phyloP scores from a whole-genome alignment of 2,797 vertebrate species.

The Neopelma chrysocephalum region DNA sequence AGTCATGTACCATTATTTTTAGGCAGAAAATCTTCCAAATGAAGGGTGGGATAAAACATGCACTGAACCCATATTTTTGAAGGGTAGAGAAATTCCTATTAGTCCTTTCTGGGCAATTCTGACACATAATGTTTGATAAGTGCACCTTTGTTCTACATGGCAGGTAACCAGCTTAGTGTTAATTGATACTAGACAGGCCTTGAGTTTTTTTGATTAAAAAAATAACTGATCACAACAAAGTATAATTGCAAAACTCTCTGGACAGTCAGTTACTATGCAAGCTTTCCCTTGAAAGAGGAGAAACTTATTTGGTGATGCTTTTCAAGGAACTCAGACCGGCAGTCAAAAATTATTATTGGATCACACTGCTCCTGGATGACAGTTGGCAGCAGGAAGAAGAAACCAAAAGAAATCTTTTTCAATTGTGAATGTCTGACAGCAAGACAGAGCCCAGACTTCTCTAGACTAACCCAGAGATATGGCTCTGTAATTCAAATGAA shows the following conservation, averaged over 20 bases:
- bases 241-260: background rate
- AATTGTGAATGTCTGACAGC: background rate
- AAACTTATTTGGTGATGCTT: background rate
- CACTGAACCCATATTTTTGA: background rate
- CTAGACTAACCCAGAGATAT: background rate
- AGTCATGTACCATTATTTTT: background rate
- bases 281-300: background rate
- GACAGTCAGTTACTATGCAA: background rate
- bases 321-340: background rate
- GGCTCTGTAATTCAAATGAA: background rate
- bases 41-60: background rate
- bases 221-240: background rate
- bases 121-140: background rate
- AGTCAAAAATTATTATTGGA: background rate
- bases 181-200: background rate
- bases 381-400: background rate
- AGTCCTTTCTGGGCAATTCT: background rate
- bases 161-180: background rate
- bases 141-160: background rate
- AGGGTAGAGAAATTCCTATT: background rate
- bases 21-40: background rate
- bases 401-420: background rate
- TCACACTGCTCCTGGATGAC: background rate
- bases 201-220: background rate
- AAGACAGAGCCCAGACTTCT: background rate